A percentile compares a stretch with the other conserved stretches of the same genome.
These are phyloP conservation scores for Pardalotus punctatus DNA, from an alignment of 2,113 vertebrate genomes.

Conservation along the genomic window DNA sequence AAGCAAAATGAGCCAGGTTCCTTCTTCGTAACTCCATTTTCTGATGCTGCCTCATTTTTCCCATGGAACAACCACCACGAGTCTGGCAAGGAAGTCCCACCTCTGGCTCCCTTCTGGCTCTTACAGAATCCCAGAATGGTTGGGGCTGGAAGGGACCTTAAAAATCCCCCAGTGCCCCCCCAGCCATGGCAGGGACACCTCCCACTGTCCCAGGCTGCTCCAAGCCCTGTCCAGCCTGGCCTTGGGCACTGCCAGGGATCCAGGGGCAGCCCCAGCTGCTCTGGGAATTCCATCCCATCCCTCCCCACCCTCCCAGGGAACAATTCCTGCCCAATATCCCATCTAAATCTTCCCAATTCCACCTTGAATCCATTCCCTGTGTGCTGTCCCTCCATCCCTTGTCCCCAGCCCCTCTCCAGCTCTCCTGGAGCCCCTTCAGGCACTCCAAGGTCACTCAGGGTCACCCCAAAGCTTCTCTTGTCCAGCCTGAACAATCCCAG, in stretches of 20 bases:
- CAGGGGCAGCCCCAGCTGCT: background rate
- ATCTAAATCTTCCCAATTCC: rapidly evolving
- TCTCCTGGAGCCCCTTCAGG: background rate
- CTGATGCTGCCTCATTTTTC: background rate
- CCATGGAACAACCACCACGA: rapidly evolving
- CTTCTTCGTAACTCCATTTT: background rate
- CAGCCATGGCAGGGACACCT: background rate
- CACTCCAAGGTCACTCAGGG: rapidly evolving
- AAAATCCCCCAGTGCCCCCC: background rate
- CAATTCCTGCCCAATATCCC: background rate
- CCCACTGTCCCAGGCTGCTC: background rate
- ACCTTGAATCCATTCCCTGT: background rate
- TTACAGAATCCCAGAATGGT: background rate
- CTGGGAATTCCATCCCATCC: background rate
- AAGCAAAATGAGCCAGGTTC: background rate
- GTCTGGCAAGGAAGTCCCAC: rapidly evolving
- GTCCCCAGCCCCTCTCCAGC: background rate
- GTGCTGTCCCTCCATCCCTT: background rate
- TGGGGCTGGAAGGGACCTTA: background rate
- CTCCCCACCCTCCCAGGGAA: background rate
- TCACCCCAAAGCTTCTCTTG: background rate
- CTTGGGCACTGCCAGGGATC: background rate
- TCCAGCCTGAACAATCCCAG: background rate
- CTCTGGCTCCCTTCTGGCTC: background rate
- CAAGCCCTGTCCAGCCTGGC: background rate